Evolutionary conservation across 2,113 vertebrate species (phyloP), one percentile per base, ranked within the genome.

Genomic region (Pachyramphus minor): DNA sequence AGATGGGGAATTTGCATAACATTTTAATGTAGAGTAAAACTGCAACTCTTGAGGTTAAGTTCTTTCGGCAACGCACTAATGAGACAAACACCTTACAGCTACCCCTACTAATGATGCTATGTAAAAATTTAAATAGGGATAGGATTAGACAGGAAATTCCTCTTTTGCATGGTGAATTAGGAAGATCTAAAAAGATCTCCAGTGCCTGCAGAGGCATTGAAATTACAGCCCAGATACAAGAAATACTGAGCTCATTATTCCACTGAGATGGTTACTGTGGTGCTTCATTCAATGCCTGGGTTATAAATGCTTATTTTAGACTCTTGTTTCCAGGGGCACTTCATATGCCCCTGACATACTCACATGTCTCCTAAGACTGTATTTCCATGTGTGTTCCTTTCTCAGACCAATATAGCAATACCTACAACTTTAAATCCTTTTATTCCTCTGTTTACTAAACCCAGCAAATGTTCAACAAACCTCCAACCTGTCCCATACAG

Each of bases 1-100:
- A 90, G 71, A 86, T 55, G 59, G 31, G 27, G 75, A 82, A 96
- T 95, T 97, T 94, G 82, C 79, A 88, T 96, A 96, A 80, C 74
- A 39, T 67, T 82, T 93, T 88, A 80, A 73, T 5, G 24, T 47
- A 77, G 87, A 80, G 75, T 83, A 83, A 87, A 91, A 83, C 30
- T 83, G 74, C 82, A 83, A 8, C 68, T 94, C 85, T 53, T 58
- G 47, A 90, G 67, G 62, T 93, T 74, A 63, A 77, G 30, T 82
- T 79, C 59, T 85, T 87, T 84, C 74, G 74, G 67, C 50, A 91
- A 33, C 55, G 37, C 45, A 12, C 59, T 97, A 91, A 93, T 91
- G 75, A 96, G 78, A 76, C 59, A 44, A 91, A 93, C 79, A 93
- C 72, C 79, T 97, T 80, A 33, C 49, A 93, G 79, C 55, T 60